phyloP scores from a whole-genome alignment of 2,888 invertebrate genomes.

The Scrobipalpa costella region DNA sequence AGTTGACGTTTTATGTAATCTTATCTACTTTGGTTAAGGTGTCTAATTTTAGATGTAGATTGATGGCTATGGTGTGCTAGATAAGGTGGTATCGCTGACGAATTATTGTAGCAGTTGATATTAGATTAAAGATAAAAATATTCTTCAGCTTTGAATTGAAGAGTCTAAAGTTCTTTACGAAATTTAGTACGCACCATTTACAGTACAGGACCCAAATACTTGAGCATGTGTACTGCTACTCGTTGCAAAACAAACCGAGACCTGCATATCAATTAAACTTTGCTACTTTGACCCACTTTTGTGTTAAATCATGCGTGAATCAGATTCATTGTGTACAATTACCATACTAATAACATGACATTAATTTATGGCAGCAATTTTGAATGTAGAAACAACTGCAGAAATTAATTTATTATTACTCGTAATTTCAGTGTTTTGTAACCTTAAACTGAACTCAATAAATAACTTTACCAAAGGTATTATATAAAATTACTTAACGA shows the following conservation, averaged over 20 bases:
- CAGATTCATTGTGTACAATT: constrained; percentile 32
- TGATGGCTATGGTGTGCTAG: neutral
- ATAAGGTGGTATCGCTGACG: neutral
- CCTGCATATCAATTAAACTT: constrained; percentile 66
- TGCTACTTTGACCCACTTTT: constrained; percentile 57
- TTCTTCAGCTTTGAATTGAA: neutral
- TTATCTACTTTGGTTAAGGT: no score
- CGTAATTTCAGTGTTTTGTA: neutral
- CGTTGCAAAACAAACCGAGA: constrained; percentile 56
- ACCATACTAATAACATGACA: constrained; percentile 32
- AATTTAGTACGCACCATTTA: constrained; percentile 43
- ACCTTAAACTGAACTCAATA: neutral
- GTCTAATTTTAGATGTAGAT: neutral
- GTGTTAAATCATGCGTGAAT: constrained; percentile 50
- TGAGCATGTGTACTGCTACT: constrained; percentile 41
- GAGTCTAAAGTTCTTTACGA: constrained; percentile 37
- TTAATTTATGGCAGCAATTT: constrained; percentile 17
- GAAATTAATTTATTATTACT: neutral
- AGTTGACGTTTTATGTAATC: neutral
- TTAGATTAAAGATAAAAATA: neutral
- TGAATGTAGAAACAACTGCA: neutral
- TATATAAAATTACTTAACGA: constrained; percentile 17
- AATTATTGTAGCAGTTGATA: neutral
- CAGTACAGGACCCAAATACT: constrained; percentile 45
- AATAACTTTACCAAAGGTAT: neutral